These are phyloP conservation scores for Acanthornis magna DNA, from an alignment of 2,797 vertebrate species.

Conservation along the genomic window DNA sequence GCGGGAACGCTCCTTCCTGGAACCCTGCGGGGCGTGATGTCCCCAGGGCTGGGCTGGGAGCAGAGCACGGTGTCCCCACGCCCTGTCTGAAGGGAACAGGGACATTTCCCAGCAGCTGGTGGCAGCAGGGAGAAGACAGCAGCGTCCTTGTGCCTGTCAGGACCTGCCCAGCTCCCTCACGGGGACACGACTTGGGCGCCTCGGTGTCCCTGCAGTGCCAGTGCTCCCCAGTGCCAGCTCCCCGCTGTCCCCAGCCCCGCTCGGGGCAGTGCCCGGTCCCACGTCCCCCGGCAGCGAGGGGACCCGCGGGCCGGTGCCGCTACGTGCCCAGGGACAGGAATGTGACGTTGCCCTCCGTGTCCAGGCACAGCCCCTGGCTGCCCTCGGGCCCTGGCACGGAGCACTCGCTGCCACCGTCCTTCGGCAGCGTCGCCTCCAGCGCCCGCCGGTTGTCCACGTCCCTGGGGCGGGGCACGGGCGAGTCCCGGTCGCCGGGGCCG, in stretches of 20 bases:
- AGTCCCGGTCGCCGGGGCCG: background rate
- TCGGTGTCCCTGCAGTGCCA: accelerated
- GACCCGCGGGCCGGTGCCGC: background rate
- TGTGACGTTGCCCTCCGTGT: slow-evolving; percentile 71
- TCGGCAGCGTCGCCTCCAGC: background rate
- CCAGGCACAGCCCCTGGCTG: slow-evolving; percentile 59
- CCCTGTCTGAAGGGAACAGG: background rate
- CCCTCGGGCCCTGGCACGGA: slow-evolving; percentile 30
- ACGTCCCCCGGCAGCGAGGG: background rate
- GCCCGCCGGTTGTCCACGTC: slow-evolving; percentile 8
- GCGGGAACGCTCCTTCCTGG: background rate
- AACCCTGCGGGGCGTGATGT: background rate
- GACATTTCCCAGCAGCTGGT: background rate
- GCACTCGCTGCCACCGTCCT: background rate
- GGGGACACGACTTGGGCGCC: accelerated
- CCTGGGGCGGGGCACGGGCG: background rate
- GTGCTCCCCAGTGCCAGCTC: background rate
- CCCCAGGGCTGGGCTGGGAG: background rate
- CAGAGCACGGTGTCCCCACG: background rate
- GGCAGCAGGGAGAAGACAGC: background rate
- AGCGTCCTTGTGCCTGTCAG: background rate
- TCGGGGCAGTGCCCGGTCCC: background rate
- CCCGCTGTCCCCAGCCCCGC: background rate
- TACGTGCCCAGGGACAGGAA: slow-evolving; percentile 78
- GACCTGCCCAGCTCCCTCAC: background rate